These are phyloP conservation scores for Tenthredo livida DNA, from an alignment of 2,888 invertebrate genomes.

Conservation along the genomic window DNA sequence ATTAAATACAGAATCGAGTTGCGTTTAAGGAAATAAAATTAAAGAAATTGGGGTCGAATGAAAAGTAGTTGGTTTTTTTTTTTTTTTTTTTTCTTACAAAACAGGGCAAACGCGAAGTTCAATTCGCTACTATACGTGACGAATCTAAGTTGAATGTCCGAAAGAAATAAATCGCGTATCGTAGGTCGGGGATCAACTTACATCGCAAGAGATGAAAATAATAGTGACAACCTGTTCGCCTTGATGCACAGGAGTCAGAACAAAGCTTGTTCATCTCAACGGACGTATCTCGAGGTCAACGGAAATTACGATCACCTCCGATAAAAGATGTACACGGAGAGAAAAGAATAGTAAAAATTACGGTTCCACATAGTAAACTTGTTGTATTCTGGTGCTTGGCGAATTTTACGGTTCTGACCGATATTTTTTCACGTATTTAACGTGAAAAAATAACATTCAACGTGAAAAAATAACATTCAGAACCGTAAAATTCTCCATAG, in stretches of 20 bases:
- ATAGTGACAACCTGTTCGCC: slow-evolving; percentile 18
- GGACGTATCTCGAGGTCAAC: not conserved
- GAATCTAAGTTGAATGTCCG: not conserved
- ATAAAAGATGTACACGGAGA: too few species aligned
- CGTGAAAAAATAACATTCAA: too few species aligned
- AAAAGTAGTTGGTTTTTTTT: not conserved
- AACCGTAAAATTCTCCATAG: too few species aligned
- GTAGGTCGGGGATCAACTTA: slow-evolving; percentile 17
- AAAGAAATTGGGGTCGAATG: not conserved
- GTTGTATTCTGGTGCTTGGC: too few species aligned
- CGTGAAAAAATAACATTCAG: too few species aligned
- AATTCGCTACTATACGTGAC: not conserved
- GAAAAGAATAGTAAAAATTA: too few species aligned
- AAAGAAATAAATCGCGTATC: not conserved
- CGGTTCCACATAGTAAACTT: too few species aligned
- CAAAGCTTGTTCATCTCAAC: slow-evolving; percentile 9
- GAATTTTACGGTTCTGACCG: too few species aligned
- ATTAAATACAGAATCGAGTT: not conserved
- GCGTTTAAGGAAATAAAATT: not conserved
- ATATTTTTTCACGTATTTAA: too few species aligned
- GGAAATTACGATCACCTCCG: not conserved
- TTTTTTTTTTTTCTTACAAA: too few species aligned
- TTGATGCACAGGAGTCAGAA: not conserved
- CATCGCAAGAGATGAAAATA: not conserved
- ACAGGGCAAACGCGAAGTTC: not conserved